These are phyloP conservation scores for Aphidius ervi DNA, from an alignment of 1,140 invertebrate species.

Conservation along the genomic window DNA sequence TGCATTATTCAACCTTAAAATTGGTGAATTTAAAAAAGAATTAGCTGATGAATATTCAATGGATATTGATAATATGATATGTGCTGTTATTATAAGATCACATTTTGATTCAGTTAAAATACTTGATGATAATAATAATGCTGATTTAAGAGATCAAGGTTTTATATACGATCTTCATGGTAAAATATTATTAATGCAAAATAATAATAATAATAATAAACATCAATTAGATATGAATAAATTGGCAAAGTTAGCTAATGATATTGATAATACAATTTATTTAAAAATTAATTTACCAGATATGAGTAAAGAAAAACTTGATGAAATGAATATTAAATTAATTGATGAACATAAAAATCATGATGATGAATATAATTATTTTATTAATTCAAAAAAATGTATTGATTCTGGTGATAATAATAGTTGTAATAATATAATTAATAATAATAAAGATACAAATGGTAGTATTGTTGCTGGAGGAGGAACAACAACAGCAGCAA, in stretches of 20 bases:
- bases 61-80: no score
- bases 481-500: conserved; percentile 22
- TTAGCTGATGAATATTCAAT: no score
- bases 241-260: no score
- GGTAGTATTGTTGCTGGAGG: conserved; percentile 4
- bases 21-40: no score
- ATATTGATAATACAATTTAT: conserved; percentile 58
- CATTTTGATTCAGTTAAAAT: conserved; percentile 32
- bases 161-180: conserved; percentile 44
- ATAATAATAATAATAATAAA: no score
- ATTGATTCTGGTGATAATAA: no score
- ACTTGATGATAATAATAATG: conserved; percentile 51
- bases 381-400: no score
- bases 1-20: conserved; percentile 43
- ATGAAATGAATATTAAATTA: conserved; percentile 56
- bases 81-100: no score
- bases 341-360: conserved; percentile 32
- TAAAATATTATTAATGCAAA: no score
- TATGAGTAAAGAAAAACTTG: conserved; percentile 54
- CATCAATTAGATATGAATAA: no score
- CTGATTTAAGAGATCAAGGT: conserved; percentile 51
- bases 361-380: no score
- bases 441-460: neutral
- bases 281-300: conserved; percentile 61
- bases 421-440: neutral